phyloP scores from a whole-genome alignment of 2,888 invertebrate genomes.

The Eledone cirrhosa region DNA sequence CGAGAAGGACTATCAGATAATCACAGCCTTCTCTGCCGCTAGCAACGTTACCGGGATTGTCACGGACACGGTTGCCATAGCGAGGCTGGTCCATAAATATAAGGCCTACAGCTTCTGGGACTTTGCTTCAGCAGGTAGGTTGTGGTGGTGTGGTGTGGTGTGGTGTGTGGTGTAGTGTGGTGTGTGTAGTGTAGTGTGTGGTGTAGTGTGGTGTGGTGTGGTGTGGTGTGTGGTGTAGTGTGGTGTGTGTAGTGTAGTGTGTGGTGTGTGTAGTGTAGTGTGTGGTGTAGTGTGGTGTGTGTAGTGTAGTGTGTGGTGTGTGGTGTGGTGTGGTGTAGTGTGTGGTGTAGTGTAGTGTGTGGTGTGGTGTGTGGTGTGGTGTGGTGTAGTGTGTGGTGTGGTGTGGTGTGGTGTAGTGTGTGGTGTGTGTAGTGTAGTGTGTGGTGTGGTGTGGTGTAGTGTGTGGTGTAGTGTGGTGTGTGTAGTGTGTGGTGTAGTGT shows the following conservation, averaged over 20 bases:
- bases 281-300: too few species aligned
- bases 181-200: too few species aligned
- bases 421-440: background rate
- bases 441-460: too few species aligned
- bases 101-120: slow-evolving; percentile 49
- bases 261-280: background rate
- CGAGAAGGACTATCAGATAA: slow-evolving; percentile 23
- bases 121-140: slow-evolving; percentile 49
- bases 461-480: too few species aligned
- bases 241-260: background rate
- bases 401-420: background rate
- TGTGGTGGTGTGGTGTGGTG: background rate
- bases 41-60: slow-evolving; percentile 56
- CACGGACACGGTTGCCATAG: slow-evolving; percentile 44
- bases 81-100: slow-evolving; percentile 45
- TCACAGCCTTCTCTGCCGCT: slow-evolving; percentile 43
- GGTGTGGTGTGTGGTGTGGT: too few species aligned
- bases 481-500: too few species aligned
- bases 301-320: too few species aligned
- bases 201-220: background rate
- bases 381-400: too few species aligned
- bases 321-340: too few species aligned
- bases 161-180: too few species aligned
- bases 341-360: too few species aligned
- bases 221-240: background rate